Evolutionary conservation across 92 coral and sea anemone genomes (phyloP).

Genomic region (Umimayanthus chanpuru): DNA sequence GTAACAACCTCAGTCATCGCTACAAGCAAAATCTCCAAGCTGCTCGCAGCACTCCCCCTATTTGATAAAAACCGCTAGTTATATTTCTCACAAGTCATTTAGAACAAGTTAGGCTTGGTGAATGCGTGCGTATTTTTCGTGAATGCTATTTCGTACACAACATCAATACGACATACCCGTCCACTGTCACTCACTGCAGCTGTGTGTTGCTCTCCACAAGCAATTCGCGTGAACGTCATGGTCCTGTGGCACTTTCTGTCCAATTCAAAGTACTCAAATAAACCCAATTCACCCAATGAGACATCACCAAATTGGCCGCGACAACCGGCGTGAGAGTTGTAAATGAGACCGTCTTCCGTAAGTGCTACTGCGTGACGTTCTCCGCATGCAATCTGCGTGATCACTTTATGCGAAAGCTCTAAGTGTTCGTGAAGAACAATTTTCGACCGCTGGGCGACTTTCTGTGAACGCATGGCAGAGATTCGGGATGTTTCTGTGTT

Average conservation of each 20-base stretch:
- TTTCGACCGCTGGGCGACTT: neutral
- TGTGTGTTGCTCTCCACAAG: conserved; percentile 21
- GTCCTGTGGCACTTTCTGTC: neutral
- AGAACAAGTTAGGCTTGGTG: too few relatives aligned
- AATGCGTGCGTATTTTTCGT: neutral
- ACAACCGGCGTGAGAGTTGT: neutral
- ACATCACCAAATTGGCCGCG: neutral
- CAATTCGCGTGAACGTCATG: neutral
- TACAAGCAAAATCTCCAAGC: too few relatives aligned
- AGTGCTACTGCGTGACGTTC: neutral
- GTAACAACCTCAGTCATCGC: too few relatives aligned
- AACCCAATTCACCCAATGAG: neutral
- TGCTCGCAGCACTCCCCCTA: too few relatives aligned
- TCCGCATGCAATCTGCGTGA: conserved; percentile 33
- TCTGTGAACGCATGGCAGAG: neutral
- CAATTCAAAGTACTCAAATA: neutral
- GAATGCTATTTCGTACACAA: neutral
- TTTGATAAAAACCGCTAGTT: too few relatives aligned
- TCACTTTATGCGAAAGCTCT: conserved; percentile 20
- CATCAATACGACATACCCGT: neutral
- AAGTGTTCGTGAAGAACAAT: conserved; percentile 7
- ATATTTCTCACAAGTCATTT: too few relatives aligned
- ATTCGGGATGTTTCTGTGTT: neutral
- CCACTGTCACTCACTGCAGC: conserved; percentile 21
- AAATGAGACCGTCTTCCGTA: conserved; percentile 30